phyloP scores from a whole-genome alignment of 2,888 invertebrate genomes.

The Laothoe populi region DNA sequence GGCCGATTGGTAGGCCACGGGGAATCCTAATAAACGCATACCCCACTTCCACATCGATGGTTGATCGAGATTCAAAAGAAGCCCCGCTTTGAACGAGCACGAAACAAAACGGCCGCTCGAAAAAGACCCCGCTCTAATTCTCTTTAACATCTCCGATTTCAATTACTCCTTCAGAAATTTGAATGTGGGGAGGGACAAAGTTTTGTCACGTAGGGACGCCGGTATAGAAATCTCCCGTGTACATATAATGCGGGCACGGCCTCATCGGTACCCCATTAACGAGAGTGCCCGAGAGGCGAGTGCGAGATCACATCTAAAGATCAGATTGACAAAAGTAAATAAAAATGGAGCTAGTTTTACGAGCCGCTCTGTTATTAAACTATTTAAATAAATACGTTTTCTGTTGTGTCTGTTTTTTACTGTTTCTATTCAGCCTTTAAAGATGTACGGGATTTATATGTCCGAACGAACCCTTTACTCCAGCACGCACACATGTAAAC shows the following conservation, averaged over 20 bases:
- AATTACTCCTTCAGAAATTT: conserved; percentile 85
- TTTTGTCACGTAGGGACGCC: conserved; percentile 83
- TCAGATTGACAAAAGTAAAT: conserved; percentile 78
- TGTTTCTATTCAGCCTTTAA: conserved; percentile 66
- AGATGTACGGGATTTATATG: conserved; percentile 68
- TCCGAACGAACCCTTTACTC: conserved; percentile 71
- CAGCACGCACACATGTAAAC: conserved; percentile 63
- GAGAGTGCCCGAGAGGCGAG: conserved; percentile 75
- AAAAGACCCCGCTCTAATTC: conserved; percentile 84
- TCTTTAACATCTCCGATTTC: conserved; percentile 85
- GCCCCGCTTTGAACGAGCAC: conserved; percentile 77
- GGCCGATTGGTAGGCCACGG: conserved; percentile 81
- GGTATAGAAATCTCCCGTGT: conserved; percentile 70
- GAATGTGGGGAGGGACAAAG: conserved; percentile 84
- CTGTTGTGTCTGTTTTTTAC: conserved; percentile 70
- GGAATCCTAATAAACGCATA: conserved; percentile 82
- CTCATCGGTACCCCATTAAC: conserved; percentile 82
- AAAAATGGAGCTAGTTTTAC: conserved; percentile 76
- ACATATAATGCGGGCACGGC: conserved; percentile 80
- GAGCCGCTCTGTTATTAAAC: conserved; percentile 81
- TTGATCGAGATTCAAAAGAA: conserved; percentile 83
- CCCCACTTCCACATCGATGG: conserved; percentile 82
- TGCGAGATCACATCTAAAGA: conserved; percentile 78
- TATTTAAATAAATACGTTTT: conserved; percentile 75
- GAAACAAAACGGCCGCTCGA: conserved; percentile 81